These are phyloP conservation scores for Parapsyche elsis DNA, from an alignment of 1,140 invertebrate species.

Conservation along the genomic window DNA sequence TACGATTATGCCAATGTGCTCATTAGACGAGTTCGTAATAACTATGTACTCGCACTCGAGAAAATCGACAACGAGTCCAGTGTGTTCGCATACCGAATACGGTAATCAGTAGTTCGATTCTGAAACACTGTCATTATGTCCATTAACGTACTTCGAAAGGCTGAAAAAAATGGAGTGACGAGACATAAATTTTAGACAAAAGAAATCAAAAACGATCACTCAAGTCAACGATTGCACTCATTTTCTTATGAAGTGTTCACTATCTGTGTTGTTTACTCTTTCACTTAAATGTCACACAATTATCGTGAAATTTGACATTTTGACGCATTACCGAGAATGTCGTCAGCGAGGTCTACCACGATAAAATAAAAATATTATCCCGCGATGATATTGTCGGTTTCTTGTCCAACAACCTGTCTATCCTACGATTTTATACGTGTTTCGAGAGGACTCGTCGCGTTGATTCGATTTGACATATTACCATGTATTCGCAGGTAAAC, in stretches of 20 bases:
- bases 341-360: neutral
- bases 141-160: neutral
- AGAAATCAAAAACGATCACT: neutral
- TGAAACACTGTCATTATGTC: conserved; percentile 21
- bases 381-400: conserved; percentile 11
- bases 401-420: neutral
- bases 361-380: neutral
- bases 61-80: neutral
- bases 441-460: neutral
- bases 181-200: neutral
- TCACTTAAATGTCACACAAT: neutral
- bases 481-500: neutral
- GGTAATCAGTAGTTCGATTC: conserved; percentile 7
- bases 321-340: neutral
- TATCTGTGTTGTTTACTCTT: neutral
- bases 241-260: neutral
- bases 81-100: neutral
- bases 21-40: neutral
- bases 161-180: too few species aligned
- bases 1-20: neutral
- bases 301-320: neutral
- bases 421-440: neutral
- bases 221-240: too few species aligned
- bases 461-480: neutral
- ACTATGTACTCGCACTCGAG: neutral